Evolutionary conservation across 2,113 vertebrate genomes (phyloP).

Genomic region (Galeopterus variegatus): DNA sequence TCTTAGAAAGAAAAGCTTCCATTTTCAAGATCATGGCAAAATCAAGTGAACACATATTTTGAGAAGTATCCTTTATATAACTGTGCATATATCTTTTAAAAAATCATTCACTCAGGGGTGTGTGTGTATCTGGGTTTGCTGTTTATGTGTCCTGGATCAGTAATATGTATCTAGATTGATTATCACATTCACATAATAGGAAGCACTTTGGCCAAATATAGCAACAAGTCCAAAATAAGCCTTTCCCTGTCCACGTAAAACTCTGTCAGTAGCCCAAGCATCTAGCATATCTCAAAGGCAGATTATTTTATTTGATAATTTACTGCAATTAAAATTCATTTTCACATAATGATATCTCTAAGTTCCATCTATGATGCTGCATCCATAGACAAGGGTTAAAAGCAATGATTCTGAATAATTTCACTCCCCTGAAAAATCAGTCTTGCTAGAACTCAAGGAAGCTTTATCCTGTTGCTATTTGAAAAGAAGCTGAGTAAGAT

Average conservation of each 20-base stretch:
- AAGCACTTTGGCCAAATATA: background rate
- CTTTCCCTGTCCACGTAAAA: background rate
- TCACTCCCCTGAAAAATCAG: slow-evolving; percentile 21
- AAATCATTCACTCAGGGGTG: background rate
- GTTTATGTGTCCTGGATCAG: background rate
- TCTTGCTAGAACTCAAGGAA: slow-evolving; percentile 13
- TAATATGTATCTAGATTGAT: background rate
- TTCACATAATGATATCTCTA: slow-evolving; percentile 21
- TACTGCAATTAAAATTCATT: slow-evolving; percentile 59
- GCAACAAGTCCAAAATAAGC: background rate
- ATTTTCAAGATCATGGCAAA: background rate
- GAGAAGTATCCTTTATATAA: background rate
- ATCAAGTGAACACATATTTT: background rate
- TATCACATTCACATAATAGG: slow-evolving; percentile 23
- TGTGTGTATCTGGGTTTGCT: background rate
- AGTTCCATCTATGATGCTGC: background rate
- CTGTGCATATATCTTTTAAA: background rate
- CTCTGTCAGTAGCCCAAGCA: background rate
- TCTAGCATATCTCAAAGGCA: slow-evolving; percentile 57
- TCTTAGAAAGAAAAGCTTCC: slow-evolving; percentile 30
- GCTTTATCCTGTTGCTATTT: background rate
- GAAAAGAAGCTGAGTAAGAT: background rate
- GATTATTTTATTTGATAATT: slow-evolving; percentile 57
- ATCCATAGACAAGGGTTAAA: slow-evolving; percentile 25
- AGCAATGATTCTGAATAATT: slow-evolving; percentile 52